Percentiles rank a stretch among this genome's conserved stretches.
Conservation (phyloP, 2,888 invertebrate genomes). For the Megaustenia siamemsis region DNA sequence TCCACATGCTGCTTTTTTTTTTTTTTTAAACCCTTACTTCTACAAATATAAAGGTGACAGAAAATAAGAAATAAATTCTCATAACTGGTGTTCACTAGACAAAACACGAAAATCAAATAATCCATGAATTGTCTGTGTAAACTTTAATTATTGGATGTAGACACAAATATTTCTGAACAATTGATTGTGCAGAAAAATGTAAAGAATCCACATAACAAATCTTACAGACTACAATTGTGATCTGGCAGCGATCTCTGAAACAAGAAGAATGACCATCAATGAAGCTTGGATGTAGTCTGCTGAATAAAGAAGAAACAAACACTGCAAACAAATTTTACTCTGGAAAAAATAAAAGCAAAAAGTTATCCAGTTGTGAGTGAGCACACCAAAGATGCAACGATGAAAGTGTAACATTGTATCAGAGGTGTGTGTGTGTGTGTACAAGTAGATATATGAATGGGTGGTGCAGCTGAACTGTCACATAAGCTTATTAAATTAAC, state of each 20-base stretch:
- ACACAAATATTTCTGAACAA: slow-evolving; percentile 1
- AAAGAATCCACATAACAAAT: not conserved
- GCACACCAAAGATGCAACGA: not conserved
- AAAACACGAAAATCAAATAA: not conserved
- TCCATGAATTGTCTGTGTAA: not conserved
- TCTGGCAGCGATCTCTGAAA: not conserved
- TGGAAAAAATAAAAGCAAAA: not conserved
- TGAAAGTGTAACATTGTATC: no score
- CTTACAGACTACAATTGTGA: not conserved
- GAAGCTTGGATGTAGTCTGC: not conserved
- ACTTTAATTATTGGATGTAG: slow-evolving; percentile 3
- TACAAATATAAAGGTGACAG: no score
- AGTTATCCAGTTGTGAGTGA: not conserved
- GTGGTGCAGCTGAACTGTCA: no score
- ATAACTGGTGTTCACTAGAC: no score
- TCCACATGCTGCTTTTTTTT: no score
- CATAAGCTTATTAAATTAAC: no score
- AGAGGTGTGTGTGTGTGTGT: no score
- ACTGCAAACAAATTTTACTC: not conserved
- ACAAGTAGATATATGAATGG: no score
- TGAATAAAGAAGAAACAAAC: not conserved
- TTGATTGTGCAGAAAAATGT: not conserved
- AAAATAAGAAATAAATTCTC: no score
- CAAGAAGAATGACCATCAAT: not conserved
- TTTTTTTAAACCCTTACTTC: no score